Evolutionary conservation across 1,140 invertebrate genomes (phyloP).

Genomic region (Nylanderia fulva): DNA sequence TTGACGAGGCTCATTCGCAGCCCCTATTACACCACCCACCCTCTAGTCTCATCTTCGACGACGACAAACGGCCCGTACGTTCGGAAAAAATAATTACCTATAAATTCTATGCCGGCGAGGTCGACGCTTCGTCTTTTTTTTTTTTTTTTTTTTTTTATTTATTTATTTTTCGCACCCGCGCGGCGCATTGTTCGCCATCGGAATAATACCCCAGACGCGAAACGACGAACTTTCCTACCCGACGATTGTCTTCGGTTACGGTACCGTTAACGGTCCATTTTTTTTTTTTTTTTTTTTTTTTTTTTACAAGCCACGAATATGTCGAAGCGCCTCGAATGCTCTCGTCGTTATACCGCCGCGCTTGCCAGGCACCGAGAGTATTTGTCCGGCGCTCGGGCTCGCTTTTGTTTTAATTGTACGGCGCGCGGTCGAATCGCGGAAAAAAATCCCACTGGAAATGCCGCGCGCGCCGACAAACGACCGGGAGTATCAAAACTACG

Average conservation of each 20-base stretch:
- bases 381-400: constrained; percentile 64
- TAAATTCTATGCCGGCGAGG: constrained; percentile 79
- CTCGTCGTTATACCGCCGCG: constrained; percentile 39
- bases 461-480: constrained; percentile 46
- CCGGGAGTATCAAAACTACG: constrained; percentile 57
- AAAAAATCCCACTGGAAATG: constrained; percentile 59
- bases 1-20: constrained; percentile 63
- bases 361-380: constrained; percentile 55
- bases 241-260: constrained; percentile 63
- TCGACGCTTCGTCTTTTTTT: constrained; percentile 31
- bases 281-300: constrained; percentile 8
- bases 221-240: constrained; percentile 7
- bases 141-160: background rate
- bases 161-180: constrained; percentile 20
- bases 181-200: constrained; percentile 54
- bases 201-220: constrained; percentile 28
- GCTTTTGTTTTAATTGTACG: constrained; percentile 76
- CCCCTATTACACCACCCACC: constrained; percentile 37
- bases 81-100: constrained; percentile 82
- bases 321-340: constrained; percentile 45
- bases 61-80: constrained; percentile 53
- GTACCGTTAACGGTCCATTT: constrained; percentile 47
- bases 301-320: constrained; percentile 37
- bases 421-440: constrained; percentile 58
- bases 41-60: constrained; percentile 58